These are phyloP conservation scores for Macrostomum lignano DNA, from an alignment of 1,140 invertebrate genomes.

Conservation along the genomic window DNA sequence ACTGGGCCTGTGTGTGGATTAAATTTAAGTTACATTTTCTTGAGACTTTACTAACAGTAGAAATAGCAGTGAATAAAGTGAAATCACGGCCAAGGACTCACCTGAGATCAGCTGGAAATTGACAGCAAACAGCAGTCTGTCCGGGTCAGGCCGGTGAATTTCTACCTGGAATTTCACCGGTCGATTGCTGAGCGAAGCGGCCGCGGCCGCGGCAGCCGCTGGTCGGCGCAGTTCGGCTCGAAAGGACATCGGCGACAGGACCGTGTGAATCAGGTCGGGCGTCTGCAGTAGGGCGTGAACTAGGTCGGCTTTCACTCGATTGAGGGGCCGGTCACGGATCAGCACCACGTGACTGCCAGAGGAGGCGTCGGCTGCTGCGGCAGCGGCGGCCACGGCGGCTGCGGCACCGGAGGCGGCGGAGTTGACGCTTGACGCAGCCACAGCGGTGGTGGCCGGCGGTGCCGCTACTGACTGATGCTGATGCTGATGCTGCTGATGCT, in stretches of 20 bases:
- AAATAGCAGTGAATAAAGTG: no score
- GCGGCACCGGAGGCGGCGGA: no score
- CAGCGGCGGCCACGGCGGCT: no score
- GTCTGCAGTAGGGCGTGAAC: constrained; percentile 64
- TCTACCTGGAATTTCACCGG: constrained; percentile 76
- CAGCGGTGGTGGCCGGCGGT: not conserved
- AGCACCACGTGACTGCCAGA: constrained; percentile 70
- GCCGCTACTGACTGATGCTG: no score
- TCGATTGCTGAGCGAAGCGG: constrained; percentile 72
- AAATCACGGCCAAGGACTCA: constrained; percentile 32
- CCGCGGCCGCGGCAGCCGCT: constrained; percentile 54
- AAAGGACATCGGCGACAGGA: constrained; percentile 87
- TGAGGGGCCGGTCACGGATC: constrained; percentile 71
- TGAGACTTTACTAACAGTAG: no score
- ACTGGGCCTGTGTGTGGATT: no score
- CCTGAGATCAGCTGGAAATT: constrained; percentile 18
- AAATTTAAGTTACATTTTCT: no score
- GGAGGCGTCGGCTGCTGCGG: constrained; percentile 75
- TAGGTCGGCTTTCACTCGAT: constrained; percentile 81
- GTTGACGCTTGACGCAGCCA: no score
- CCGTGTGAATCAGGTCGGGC: constrained; percentile 82
- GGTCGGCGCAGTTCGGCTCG: constrained; percentile 71
- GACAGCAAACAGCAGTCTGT: constrained; percentile 5
- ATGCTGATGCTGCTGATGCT: no score
- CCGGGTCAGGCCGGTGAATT: constrained; percentile 10